Conservation (phyloP, 2,113 vertebrate species). For the Oncorhynchus nerka region DNA sequence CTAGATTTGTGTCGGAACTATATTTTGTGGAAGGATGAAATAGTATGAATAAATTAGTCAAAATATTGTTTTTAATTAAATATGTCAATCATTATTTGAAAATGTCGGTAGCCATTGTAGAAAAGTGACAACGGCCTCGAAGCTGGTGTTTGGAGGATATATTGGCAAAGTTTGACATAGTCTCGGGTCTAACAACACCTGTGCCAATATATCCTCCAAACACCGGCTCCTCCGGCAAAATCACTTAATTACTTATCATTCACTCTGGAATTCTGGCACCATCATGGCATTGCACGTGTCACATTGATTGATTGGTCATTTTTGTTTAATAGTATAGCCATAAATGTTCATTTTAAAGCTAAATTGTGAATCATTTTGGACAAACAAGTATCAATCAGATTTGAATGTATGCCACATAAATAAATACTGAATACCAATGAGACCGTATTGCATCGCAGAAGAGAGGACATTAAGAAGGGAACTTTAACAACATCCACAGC, state of each 20-base stretch:
- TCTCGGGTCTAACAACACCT: too few relatives aligned
- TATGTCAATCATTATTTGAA: too few relatives aligned
- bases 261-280: conserved; percentile 12
- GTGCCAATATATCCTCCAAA: too few relatives aligned
- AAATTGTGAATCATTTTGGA: conserved; percentile 27
- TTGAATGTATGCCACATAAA: not conserved
- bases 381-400: not conserved
- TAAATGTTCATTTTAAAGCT: conserved; percentile 8
- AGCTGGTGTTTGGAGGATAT: too few relatives aligned
- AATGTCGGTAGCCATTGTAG: too few relatives aligned
- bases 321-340: conserved; percentile 23
- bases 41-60: too few relatives aligned
- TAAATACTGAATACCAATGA: not conserved
- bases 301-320: conserved; percentile 28
- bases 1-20: too few relatives aligned
- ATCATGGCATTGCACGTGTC: not conserved
- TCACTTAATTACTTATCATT: not conserved
- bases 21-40: too few relatives aligned
- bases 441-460: conserved; percentile 4
- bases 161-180: too few relatives aligned
- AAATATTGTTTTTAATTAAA: too few relatives aligned
- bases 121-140: too few relatives aligned
- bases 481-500: conserved; percentile 22
- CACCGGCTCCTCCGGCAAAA: too few relatives aligned
- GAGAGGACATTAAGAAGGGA: conserved; percentile 2